These are phyloP conservation scores for Pyrgus malvae DNA, from an alignment of 2,888 invertebrate species.

Conservation along the genomic window DNA sequence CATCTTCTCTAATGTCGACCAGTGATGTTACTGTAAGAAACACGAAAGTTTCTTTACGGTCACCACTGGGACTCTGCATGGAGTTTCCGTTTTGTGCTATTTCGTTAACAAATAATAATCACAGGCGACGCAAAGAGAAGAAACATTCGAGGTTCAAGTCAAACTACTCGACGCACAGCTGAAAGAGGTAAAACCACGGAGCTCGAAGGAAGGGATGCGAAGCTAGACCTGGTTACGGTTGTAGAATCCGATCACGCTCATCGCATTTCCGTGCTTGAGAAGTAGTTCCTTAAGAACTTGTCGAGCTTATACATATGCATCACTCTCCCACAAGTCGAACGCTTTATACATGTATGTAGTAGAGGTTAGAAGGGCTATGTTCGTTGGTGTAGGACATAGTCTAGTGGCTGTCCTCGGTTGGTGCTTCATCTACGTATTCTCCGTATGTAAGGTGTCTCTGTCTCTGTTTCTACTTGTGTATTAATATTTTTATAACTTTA, in stretches of 20 bases:
- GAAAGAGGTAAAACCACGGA: conserved; percentile 90
- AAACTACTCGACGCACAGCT: conserved; percentile 94
- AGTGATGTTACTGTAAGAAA: conserved; percentile 41
- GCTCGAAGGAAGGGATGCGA: conserved; percentile 47
- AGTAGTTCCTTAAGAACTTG: conserved; percentile 29
- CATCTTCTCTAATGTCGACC: conserved; percentile 44
- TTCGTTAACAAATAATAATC: conserved; percentile 75
- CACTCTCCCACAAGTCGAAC: conserved; percentile 4
- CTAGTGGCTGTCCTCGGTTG: conserved; percentile 70
- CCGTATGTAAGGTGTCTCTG: conserved; percentile 54
- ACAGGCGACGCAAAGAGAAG: conserved; percentile 97
- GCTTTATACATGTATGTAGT: conserved; percentile 29
- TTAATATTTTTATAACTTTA: conserved; percentile 47
- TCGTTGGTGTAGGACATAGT: conserved; percentile 65
- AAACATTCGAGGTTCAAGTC: conserved; percentile 94
- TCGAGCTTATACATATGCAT: conserved; percentile 20
- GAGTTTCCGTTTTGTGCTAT: conserved; percentile 63
- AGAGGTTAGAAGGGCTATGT: conserved; percentile 44
- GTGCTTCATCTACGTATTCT: conserved; percentile 77
- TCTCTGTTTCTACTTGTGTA: conserved; percentile 59
- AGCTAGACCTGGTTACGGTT: conserved; percentile 72
- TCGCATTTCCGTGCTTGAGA: conserved; percentile 57
- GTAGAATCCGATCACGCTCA: conserved; percentile 67
- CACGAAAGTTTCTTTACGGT: conserved; percentile 23
- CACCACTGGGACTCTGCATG: conserved; percentile 59